Conservation (phyloP, 1,140 invertebrate species). For the Marisa cornuarietis region DNA sequence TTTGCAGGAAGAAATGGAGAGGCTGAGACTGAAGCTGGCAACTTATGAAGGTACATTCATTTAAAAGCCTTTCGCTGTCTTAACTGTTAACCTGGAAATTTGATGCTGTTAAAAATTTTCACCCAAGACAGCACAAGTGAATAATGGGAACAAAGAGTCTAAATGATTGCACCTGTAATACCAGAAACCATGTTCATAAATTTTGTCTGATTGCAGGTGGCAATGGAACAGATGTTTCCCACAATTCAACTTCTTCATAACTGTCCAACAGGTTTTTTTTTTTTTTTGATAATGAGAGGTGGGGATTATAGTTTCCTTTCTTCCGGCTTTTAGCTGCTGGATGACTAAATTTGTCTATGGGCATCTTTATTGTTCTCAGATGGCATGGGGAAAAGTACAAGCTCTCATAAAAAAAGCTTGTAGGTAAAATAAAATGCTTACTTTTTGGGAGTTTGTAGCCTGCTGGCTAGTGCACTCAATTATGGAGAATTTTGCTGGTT, state of each 20-base stretch:
- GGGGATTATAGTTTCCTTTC: no score
- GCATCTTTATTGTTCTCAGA: no score
- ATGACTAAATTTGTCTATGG: no score
- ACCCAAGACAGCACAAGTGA: neutral
- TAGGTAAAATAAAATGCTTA: no score
- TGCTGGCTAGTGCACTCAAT: no score
- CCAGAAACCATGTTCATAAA: neutral
- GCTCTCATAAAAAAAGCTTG: no score
- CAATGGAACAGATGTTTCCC: conserved; percentile 1
- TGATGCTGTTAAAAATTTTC: neutral
- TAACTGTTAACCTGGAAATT: neutral
- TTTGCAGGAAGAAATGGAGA: conserved; percentile 20
- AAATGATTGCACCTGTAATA: neutral
- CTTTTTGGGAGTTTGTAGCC: no score
- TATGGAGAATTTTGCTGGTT: no score
- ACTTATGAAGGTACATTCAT: conserved; percentile 7
- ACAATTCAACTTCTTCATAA: neutral
- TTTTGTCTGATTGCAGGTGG: conserved; percentile 8
- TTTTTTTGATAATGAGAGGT: neutral
- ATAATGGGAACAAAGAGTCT: neutral
- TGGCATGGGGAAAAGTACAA: no score
- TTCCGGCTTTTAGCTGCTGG: no score
- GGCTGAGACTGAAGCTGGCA: conserved; percentile 6
- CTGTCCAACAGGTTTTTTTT: neutral
- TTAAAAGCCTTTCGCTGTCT: neutral